Base-by-base conservation (phyloP, 2,888 invertebrate species). In the Drosophila mayaguana region DNA sequence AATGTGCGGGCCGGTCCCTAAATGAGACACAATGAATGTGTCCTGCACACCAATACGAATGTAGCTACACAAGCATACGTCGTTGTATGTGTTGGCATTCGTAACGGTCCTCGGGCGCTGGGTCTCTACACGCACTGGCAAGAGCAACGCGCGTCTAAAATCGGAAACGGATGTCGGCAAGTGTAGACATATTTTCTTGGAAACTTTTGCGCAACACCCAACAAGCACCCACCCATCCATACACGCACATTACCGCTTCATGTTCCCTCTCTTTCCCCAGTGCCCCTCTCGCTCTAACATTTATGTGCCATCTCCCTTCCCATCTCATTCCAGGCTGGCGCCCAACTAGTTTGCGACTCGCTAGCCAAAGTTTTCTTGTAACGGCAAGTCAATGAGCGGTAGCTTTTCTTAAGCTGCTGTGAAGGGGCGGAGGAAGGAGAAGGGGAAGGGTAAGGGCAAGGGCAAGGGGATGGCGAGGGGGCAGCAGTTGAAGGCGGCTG, bases 141-240 rank as follows among this genome's bases (percentile, higher is more conserved):
- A 56, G 53, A 56, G 75, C 50, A 54, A 57, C 46, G 68, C 69
- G 76, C 46, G n/a, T 62, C 80, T 68, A 46, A 78, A 78, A 75
- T 61, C 85, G 78, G 80, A 85, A 83, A 82, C 83, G 83, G 85
- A 83, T 83, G 82, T 85, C 67, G 80, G 85, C 78, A 83, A 83
- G 82, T 83, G 82, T 82, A 82, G 82, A 81, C 82, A 82, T 83
- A 83, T 85, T 85, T 83, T 85, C 83, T 79, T 85, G 68, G 79
- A 55, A 79, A 81, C 77, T 83, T 85, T 78, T 54, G 63, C 63
- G 3, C 64, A 64, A 60, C 60, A 48, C 25, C 25, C 54, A 38
- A n/a, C 36, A 36, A 9, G 0, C 11, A 14, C 5, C 3, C 36
- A 34, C 14, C 36, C 36, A 36, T 14, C 14, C 14, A 6, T 16